Conservation (phyloP, 2,888 invertebrate species). For the Kryphioiulus occultus region DNA sequence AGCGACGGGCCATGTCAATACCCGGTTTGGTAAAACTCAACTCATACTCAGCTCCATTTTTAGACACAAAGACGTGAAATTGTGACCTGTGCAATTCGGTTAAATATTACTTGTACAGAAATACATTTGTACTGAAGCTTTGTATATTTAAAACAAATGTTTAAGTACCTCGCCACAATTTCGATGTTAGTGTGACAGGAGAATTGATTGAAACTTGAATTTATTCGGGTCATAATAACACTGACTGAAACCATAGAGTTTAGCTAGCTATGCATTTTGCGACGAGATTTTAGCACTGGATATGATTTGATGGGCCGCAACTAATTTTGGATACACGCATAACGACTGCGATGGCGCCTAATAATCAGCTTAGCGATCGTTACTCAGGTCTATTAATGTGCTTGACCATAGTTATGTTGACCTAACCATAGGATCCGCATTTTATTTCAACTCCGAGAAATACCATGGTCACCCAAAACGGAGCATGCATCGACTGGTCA, state of each 20-base stretch:
- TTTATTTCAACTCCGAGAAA: background rate
- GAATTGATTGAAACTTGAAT: background rate
- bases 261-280: background rate
- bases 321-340: background rate
- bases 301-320: background rate
- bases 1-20: background rate
- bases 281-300: background rate
- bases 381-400: background rate
- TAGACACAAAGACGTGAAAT: background rate
- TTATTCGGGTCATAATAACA: background rate
- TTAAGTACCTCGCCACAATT: background rate
- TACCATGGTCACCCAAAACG: background rate
- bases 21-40: background rate
- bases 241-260: too few relatives aligned
- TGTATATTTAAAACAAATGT: too few relatives aligned
- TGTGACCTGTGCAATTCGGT: background rate
- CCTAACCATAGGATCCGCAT: background rate
- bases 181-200: too few relatives aligned
- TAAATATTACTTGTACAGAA: background rate
- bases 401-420: constrained; percentile 20
- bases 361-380: constrained; percentile 18
- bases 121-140: background rate
- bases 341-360: constrained; percentile 27
- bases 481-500: background rate
- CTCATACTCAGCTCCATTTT: background rate